Conservation (phyloP, 2,888 invertebrate species). For the Catocala nupta region DNA sequence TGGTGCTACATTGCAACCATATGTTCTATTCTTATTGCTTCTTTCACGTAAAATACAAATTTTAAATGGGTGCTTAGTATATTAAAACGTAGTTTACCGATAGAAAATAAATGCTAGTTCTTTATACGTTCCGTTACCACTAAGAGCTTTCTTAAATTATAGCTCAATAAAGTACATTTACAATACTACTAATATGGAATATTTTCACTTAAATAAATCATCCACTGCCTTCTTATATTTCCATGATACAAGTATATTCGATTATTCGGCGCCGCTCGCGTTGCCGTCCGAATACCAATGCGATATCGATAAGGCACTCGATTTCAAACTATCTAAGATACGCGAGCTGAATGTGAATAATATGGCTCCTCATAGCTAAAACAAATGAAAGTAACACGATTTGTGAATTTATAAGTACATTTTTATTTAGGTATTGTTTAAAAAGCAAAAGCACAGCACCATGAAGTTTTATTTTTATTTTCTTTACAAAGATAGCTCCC, state of each 20-base stretch:
- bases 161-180: no score
- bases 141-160: no score
- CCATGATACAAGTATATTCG: conserved; percentile 45
- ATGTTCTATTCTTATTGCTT: no score
- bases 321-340: conserved; percentile 31
- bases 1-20: no score
- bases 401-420: conserved; percentile 4
- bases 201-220: conserved; percentile 24
- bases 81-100: no score
- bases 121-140: no score
- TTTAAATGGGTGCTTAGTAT: no score
- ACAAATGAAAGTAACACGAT: conserved; percentile 22
- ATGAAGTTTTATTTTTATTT: neutral
- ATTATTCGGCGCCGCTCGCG: conserved; percentile 40
- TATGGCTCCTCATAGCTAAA: conserved; percentile 16
- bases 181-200: neutral
- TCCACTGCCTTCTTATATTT: conserved; percentile 36
- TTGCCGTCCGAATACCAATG: conserved; percentile 48
- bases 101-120: no score
- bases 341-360: conserved; percentile 43
- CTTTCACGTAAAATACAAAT: no score
- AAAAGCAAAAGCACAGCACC: neutral
- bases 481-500: no score
- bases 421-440: neutral
- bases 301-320: conserved; percentile 41